These are phyloP conservation scores for Salminus brasiliensis DNA, from an alignment of 2,113 vertebrate genomes.

Conservation along the genomic window DNA sequence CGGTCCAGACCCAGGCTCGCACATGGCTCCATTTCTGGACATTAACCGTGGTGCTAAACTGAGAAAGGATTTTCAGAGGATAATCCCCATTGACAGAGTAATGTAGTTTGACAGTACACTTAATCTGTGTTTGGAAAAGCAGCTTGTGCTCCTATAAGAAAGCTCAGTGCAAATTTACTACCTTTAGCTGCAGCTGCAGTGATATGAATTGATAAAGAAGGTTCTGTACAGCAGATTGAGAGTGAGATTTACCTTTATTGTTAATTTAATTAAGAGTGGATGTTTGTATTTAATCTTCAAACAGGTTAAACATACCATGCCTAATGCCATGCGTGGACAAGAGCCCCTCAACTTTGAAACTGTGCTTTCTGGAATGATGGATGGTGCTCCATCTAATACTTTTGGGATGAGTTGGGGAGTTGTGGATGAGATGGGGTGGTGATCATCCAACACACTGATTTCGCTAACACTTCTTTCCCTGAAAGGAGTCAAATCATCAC, in stretches of 20 bases:
- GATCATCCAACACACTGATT: too few species aligned
- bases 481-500: too few species aligned
- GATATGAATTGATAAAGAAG: background rate
- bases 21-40: slow-evolving; percentile 13
- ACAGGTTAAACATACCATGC: background rate
- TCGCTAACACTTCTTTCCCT: too few species aligned
- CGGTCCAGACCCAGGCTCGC: slow-evolving; percentile 46
- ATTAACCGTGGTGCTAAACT: background rate
- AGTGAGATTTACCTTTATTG: background rate
- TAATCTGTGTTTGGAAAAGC: background rate
- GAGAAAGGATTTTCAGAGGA: background rate
- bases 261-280: background rate
- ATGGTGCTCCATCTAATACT: too few species aligned
- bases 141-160: background rate
- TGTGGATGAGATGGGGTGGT: too few species aligned
- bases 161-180: background rate
- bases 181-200: background rate
- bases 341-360: too few species aligned
- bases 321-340: too few species aligned
- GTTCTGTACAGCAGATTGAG: background rate
- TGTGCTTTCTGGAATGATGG: too few species aligned
- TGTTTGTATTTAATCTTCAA: background rate
- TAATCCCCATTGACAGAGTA: background rate
- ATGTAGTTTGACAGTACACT: slow-evolving; percentile 3
- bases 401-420: too few species aligned